These are phyloP conservation scores for Trisateles emortualis DNA, from an alignment of 2,888 invertebrate genomes.

Conservation along the genomic window DNA sequence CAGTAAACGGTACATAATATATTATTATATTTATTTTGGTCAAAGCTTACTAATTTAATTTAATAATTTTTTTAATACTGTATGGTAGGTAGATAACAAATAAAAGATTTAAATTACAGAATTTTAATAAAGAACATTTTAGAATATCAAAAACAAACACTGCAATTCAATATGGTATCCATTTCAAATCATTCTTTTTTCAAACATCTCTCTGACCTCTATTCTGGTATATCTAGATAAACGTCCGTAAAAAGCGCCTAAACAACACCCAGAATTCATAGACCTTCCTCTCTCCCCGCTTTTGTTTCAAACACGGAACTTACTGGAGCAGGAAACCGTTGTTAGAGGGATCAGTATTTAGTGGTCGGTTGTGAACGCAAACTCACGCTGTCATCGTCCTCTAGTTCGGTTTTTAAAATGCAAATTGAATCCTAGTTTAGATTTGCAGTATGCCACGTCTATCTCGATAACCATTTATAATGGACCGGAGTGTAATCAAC, in stretches of 20 bases:
- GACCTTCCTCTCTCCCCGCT: constrained; percentile 19
- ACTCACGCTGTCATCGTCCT: constrained; percentile 36
- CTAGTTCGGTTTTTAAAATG: constrained; percentile 56
- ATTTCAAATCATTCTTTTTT: constrained; percentile 25
- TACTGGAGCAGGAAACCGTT: constrained; percentile 13
- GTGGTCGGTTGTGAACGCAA: constrained; percentile 28
- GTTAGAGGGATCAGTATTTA: constrained; percentile 15
- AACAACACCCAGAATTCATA: constrained; percentile 29
- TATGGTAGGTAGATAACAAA: not conserved
- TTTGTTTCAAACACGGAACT: not conserved
- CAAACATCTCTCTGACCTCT: constrained; percentile 26
- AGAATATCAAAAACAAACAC: constrained; percentile 29
- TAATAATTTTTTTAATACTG: too few relatives aligned
- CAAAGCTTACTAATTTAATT: too few relatives aligned
- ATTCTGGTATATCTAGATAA: constrained; percentile 52
- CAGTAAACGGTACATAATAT: too few relatives aligned
- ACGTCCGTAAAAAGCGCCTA: constrained; percentile 46
- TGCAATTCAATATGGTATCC: constrained; percentile 30
- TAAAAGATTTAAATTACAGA: not conserved
- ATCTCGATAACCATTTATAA: constrained; percentile 27
- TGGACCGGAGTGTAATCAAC: not conserved
- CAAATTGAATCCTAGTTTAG: constrained; percentile 56
- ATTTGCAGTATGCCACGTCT: constrained; percentile 28
- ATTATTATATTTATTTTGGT: too few relatives aligned
- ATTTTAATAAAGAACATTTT: constrained; percentile 25